These are phyloP conservation scores for Astyanax mexicanus DNA, from an alignment of 2,797 vertebrate species.

Conservation along the genomic window DNA sequence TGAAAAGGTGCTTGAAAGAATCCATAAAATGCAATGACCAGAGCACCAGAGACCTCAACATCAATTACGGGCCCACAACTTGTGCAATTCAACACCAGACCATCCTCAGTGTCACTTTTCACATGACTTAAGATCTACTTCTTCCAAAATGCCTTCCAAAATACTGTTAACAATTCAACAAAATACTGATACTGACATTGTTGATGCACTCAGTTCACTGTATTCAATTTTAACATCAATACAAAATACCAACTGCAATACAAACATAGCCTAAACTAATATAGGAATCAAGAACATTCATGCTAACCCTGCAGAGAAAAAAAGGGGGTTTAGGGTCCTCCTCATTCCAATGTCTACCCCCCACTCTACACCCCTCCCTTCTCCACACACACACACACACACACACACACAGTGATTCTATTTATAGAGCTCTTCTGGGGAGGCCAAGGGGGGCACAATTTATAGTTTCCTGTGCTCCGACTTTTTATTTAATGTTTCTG, in stretches of 20 bases:
- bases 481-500: slow-evolving; percentile 28
- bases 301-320: neutral
- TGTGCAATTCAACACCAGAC: neutral
- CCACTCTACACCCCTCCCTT: slow-evolving; percentile 3
- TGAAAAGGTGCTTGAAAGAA: too few species aligned
- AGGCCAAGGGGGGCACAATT: slow-evolving; percentile 54
- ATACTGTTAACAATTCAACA: too few species aligned
- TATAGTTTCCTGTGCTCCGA: slow-evolving; percentile 61
- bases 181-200: neutral
- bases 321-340: neutral
- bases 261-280: too few species aligned
- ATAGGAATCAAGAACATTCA: neutral
- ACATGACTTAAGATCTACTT: too few species aligned
- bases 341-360: neutral
- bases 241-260: too few species aligned
- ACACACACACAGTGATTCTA: slow-evolving; percentile 34
- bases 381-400: slow-evolving; percentile 17
- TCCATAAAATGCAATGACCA: too few species aligned
- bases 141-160: too few species aligned
- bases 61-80: neutral
- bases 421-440: slow-evolving; percentile 50
- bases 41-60: neutral
- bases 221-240: neutral
- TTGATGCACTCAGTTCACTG: neutral
- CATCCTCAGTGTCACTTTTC: neutral